Base-by-base conservation (phyloP, 2,113 vertebrate genomes). In the Hippocampus guttulatus region DNA sequence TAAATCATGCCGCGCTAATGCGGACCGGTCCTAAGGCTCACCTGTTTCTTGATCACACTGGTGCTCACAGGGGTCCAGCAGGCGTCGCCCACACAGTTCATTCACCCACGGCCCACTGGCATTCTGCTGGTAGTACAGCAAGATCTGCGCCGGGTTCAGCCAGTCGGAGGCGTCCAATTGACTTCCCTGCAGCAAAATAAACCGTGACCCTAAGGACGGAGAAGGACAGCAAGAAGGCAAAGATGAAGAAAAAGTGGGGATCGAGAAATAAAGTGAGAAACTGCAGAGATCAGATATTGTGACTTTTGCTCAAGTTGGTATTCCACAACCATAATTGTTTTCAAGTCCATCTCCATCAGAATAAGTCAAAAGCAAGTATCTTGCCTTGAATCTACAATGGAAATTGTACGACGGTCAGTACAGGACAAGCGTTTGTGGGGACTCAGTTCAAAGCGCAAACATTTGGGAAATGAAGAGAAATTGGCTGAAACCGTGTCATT, bases 81-180 rank as follows among this genome's bases (percentile, higher is more conserved):
- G 94, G 67, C 97, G 93, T 10, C 95, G 93, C 51, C 96, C 95
- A 0, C 97, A 99, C 81, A 99, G 92, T 81, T 99, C 97, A 74
- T 92, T 92, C 72, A 95, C 90, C 96, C 97, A 99, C 18, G 96
- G 95, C 40, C 97, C 97, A 0, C 97, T 99, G 88, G 96, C 95
- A 65, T 99, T 99, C 93, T 98, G 96, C 84, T 99, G 97, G 81
- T 96, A 95, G 90, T 95, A 99, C 65, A 99, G 86, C 63, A 97
- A 60, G 25, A 99, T 96, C 88, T 99, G 97, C 1, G 96, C 97
- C 0, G 97, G 97, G 84, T 99, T 99, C 82, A 99, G 89, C 97
- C 97, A 99, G 84, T 98, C 96, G 0, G 96, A 97, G 65, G 96
- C 96, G 47, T 98, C 96, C 87, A 99, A 79, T 85, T 98, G 96